phyloP scores from a whole-genome alignment of 2,888 invertebrate species.

The Ecliptopera silaceata region DNA sequence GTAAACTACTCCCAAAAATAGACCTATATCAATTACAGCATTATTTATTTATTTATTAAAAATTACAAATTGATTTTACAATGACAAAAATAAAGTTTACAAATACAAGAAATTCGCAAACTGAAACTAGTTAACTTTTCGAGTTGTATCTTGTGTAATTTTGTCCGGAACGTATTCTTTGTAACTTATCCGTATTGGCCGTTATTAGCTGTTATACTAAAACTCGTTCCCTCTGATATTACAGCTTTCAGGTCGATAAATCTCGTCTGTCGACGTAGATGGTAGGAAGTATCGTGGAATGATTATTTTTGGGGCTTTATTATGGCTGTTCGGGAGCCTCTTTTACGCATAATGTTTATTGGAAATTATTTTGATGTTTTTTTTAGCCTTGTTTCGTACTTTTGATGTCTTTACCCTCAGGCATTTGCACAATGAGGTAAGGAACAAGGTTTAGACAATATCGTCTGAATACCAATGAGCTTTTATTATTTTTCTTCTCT shows the following conservation, averaged over 20 bases:
- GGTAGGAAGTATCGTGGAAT: constrained; percentile 5
- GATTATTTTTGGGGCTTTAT: constrained; percentile 8
- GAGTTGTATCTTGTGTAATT: background rate
- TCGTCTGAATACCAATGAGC: no score
- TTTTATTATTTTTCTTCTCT: no score
- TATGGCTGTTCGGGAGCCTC: background rate
- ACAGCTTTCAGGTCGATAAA: constrained; percentile 10
- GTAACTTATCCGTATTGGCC: background rate
- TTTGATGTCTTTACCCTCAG: no score
- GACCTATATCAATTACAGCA: no score
- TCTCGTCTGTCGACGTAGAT: constrained; percentile 7
- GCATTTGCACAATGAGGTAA: background rate
- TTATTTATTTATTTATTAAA: no score
- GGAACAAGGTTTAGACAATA: no score
- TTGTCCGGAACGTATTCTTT: background rate
- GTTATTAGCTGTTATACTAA: constrained; percentile 17
- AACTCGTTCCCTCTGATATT: constrained; percentile 10
- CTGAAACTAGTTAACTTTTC: background rate
- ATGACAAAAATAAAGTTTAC: no score
- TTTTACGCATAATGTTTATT: constrained; percentile 14
- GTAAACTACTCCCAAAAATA: no score
- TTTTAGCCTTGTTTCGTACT: no score
- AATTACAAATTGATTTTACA: no score
- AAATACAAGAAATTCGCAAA: background rate
- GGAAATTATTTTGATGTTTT: constrained; percentile 6